Base-by-base conservation (phyloP, 1,140 invertebrate genomes). In the Macrocentrus cingulum region DNA sequence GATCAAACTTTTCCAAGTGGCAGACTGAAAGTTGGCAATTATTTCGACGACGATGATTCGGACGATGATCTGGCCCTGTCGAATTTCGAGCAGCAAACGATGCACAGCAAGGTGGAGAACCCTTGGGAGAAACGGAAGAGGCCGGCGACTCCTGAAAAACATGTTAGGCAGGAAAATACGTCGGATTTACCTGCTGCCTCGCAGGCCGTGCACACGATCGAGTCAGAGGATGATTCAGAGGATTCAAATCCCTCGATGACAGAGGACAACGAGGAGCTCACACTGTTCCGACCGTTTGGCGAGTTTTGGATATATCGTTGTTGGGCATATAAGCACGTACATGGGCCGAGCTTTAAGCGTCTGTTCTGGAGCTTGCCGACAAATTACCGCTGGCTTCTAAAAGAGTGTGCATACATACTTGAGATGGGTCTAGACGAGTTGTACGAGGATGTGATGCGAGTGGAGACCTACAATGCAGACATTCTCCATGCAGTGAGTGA, bases 261-360 rank as follows among this genome's bases (percentile, higher is more conserved):
- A n/a, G 0, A 15, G 1, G 25, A 29, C 25, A 18, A 42, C 1
- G 25, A 64, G 3, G 20, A 18, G 5, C 29, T 65, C 18, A 62
- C 13, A 51, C 61, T 75, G 3, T 74, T 69, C 16, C 57, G 64
- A 25, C 70, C 74, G 1, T 76, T 62, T 20, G 69, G 66, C 59
- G 61, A 80, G 34, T 77, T 75, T 46, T 80, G 74, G 75, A 70
- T 76, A 60, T 71, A 72, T 18, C 66, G 74, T n/a, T n/a, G n/a
- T n/a, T n/a, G 3, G 69, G 69, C 37, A 64, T 37, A 13, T 16
- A n/a, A n/a, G n/a, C n/a, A n/a, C n/a, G n/a, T n/a, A n/a, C n/a
- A n/a, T n/a, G n/a, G n/a, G n/a, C n/a, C n/a, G n/a, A n/a, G n/a
- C n/a, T n/a, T n/a, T n/a, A n/a, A n/a, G n/a, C n/a, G n/a, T n/a